Evolutionary conservation across 35 echinoderm and acorn worm genomes (phyloP), one percentile per base, ranked within the genome.

Genomic region (Apostichopus japonicus): DNA sequence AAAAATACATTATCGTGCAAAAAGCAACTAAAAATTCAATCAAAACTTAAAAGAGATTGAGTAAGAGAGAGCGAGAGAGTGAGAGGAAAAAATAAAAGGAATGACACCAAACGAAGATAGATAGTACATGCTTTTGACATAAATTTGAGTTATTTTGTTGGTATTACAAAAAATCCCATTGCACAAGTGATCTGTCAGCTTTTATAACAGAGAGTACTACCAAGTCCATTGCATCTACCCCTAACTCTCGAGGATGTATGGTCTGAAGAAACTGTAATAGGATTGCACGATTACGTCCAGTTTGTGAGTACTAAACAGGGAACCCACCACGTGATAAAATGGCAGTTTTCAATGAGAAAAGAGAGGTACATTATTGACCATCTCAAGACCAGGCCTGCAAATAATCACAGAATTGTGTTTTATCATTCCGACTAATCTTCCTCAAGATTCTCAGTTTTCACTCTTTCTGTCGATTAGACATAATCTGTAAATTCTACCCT

Each of bases 131-230:
- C 27, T 58, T 23, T 58, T 84, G 81, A 84, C 71, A 75, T 21
- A 84, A 58, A 84, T 21, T 84, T 23, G 54, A 84, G 81, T 84
- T 84, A 19, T 23, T 84, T 54, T 84, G 81, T 58, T 84, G 81
- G 23, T 84, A 83, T 83, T 80, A 80, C 78, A 80, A 80, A 4
- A 80, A 44, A 54, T 80, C 78, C 78, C 78, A 84, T 84, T 84
- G 81, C 81, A 84, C 81, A 84, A 57, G 8, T n/a, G 19, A 44
- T 53, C 81, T 53, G 56, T 23, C 81, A 57, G 81, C 81, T 84
- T 8, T 16, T 57, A 84, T 57, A 57, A 57, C 56, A 84, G 55
- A 17, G 53, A 84, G 81, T 84, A 84, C 81, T 61, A 84, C 81
- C 55, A 58, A 54, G 54, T 23, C 56, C 81, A 84, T 84, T 84